Evolutionary conservation across 2,113 vertebrate genomes (phyloP).

Genomic region (Pangasianodon gigas): DNA sequence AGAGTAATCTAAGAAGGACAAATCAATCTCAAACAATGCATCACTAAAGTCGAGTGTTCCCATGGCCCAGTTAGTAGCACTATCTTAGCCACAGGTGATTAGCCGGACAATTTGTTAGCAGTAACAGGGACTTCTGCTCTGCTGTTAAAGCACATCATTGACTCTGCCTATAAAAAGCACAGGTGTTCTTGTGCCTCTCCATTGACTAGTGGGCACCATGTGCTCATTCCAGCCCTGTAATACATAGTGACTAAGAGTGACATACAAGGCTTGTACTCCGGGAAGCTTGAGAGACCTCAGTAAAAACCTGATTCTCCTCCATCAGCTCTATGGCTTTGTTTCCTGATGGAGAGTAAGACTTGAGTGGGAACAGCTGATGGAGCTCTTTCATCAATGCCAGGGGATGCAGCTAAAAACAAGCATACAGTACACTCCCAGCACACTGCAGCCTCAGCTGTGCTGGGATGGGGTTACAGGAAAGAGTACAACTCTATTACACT

Average conservation of each 20-base stretch:
- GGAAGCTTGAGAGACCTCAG: neutral
- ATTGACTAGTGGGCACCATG: neutral
- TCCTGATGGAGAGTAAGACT: slow-evolving; percentile 20
- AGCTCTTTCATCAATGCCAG: slow-evolving; percentile 13
- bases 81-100: slow-evolving; percentile 19
- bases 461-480: neutral
- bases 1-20: neutral
- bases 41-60: neutral
- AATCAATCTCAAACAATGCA: neutral
- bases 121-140: slow-evolving; percentile 28
- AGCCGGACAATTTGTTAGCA: slow-evolving; percentile 5
- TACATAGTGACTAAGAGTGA: neutral
- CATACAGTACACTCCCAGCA: neutral
- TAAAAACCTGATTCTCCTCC: slow-evolving; percentile 2
- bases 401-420: neutral
- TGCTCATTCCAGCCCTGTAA: neutral
- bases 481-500: neutral
- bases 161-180: slow-evolving; percentile 25
- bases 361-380: slow-evolving; percentile 21
- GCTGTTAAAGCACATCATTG: slow-evolving; percentile 15
- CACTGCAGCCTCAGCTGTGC: slow-evolving; percentile 13
- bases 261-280: neutral
- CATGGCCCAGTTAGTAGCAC: neutral
- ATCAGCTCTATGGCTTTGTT: neutral
- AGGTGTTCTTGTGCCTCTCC: slow-evolving; percentile 30